Evolutionary conservation across 1,140 invertebrate species (phyloP), one percentile per base, ranked within the genome.

Genomic region (Cherax destructor): DNA sequence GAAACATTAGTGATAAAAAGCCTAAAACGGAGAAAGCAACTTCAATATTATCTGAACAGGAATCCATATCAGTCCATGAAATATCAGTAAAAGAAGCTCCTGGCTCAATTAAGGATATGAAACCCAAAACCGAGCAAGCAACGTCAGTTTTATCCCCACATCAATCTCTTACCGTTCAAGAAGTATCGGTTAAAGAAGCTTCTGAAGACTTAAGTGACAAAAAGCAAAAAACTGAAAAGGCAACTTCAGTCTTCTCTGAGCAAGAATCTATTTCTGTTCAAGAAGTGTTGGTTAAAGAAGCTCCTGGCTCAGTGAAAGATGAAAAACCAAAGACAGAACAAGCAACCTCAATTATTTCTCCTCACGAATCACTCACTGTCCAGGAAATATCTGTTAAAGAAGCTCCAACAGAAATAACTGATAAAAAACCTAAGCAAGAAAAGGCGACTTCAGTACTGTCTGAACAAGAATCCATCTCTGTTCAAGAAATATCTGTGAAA

Each of bases 401-500:
- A 50, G 72, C 88, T 50, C 88, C 88, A 49, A 16, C 65, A 65
- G 83, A 69, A 9, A 61, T 86, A 5, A 91, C 50, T 59, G 88
- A 91, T 18, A 56, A 94, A 47, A 93, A 94, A 93, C 95, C 95
- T 4, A 94, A 95, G 72, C 91, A 6, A 95, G 95, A 93, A 93
- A 88, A 80, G 11, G 96, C 96, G 21, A 94, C 95, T 79, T 81
- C 96, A n/a, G 93, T 91, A 7, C 86, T 96, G 49, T 93, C 95
- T 80, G 94, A 95, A 92, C 94, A 95, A 86, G 88, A 91, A 69
- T 91, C 88, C 16, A 94, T 95, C 0, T 94, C 95, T 72, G 95
- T 95, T 91, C 94, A 95, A 74, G 95, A 96, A 94, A 94, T 96
- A 1, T 94, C 95, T 92, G 94, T 95, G 4, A 95, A 96, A 93